Evolutionary conservation across 2,888 invertebrate genomes (phyloP).

Genomic region (Eremobia ochroleuca): DNA sequence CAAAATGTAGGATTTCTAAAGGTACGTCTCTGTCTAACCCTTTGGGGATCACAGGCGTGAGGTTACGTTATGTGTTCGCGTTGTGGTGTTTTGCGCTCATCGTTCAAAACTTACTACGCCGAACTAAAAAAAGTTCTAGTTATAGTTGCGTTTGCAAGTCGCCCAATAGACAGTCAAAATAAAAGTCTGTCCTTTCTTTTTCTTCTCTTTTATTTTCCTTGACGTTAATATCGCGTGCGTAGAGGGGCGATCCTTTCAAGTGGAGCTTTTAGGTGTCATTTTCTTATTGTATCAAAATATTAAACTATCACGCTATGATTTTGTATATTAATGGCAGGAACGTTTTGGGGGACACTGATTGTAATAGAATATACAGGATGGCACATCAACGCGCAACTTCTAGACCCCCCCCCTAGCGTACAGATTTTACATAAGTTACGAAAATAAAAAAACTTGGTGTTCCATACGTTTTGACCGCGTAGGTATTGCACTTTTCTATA

Average conservation of each 20-base stretch:
- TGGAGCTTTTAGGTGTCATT: constrained; percentile 41
- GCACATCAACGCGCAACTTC: no score
- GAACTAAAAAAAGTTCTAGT: not conserved
- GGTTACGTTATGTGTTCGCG: no score
- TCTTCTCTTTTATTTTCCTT: constrained; percentile 32
- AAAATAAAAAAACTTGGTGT: no score
- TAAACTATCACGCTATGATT: constrained; percentile 13
- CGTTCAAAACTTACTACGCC: not conserved
- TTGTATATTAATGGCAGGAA: not conserved
- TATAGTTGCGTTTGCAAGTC: not conserved
- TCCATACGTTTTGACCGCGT: no score
- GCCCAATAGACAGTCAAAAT: not conserved
- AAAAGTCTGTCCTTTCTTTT: constrained; percentile 6
- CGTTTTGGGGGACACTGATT: not conserved
- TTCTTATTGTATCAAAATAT: constrained; percentile 38
- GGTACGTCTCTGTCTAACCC: not conserved
- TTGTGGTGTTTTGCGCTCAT: no score
- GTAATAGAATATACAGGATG: not conserved
- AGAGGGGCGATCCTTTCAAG: constrained; percentile 19
- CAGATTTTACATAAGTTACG: no score
- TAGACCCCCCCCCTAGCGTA: no score
- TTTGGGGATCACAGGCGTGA: not conserved
- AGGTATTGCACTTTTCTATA: no score
- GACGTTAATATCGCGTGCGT: constrained; percentile 38
- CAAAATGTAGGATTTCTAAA: not conserved